Base-by-base conservation (phyloP, 2,888 invertebrate genomes). In the Allophyes oxyacanthae region DNA sequence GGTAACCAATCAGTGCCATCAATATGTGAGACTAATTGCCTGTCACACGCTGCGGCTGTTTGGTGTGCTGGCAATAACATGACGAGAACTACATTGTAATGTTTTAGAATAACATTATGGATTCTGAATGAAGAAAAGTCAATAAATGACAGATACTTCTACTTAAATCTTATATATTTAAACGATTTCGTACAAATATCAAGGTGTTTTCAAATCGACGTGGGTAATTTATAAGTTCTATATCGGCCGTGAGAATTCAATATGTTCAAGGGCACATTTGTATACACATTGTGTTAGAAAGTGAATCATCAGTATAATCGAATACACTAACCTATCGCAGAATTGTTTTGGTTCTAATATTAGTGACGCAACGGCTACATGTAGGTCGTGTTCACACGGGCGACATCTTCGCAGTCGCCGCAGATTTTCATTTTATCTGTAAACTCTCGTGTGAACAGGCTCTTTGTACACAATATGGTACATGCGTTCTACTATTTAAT, bases 151-250 rank as follows among this genome's bases (percentile, higher is more conserved):
- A 32, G 3, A 25, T 25, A 5, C 6, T 5, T 25, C 25, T 3
- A 25, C 25, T 25, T 45, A 37, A 51, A 61, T 67, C 62, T 67
- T n/a, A n/a, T n/a, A n/a, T n/a, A n/a, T n/a, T n/a, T n/a, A n/a
- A n/a, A n/a, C 32, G 28, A 67, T 60, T 66, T 37, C 43, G 40
- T 40, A 41, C 14, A n/a, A 44, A 33, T 2, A 25, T 9, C 66
- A 66, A 62, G 62, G 60, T 60, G 20, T 6, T 42, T 10, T 20
- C 9, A 34, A 40, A 66, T 44, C 37, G 53, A 33, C 33, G 20
- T 26, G 60, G 40, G 14, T 14, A 50, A 6, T 36, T 52, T n/a
- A n/a, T n/a, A 63, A 67, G 41, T 37, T 33, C n/a, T 13, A 25
- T 43, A 48, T 7, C 6, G 61, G 13, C 63, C 63, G 13, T 42